phyloP scores from a whole-genome alignment of 2,888 invertebrate species.

The Loripinus fragilis region DNA sequence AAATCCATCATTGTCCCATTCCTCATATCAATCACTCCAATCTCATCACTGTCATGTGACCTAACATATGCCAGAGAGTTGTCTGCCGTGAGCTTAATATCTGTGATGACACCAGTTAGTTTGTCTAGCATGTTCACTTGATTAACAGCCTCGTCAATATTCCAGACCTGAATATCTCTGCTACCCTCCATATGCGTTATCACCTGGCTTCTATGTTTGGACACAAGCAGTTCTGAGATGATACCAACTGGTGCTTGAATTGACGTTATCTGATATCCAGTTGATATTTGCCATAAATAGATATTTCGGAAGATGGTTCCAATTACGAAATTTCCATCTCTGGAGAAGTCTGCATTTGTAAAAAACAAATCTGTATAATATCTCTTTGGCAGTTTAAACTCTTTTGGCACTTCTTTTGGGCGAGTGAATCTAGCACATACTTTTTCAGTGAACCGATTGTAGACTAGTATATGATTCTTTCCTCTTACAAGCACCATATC shows the following conservation, averaged over 20 bases:
- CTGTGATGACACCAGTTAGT: constrained; percentile 76
- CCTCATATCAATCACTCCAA: constrained; percentile 81
- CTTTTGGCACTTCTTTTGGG: constrained; percentile 77
- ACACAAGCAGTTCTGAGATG: constrained; percentile 73
- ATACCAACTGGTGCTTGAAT: constrained; percentile 81
- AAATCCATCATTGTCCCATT: constrained; percentile 80
- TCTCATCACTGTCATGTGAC: constrained; percentile 79
- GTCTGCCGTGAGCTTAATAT: constrained; percentile 72
- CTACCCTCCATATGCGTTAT: constrained; percentile 73
- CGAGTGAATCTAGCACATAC: constrained; percentile 72
- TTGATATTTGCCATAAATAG: constrained; percentile 79
- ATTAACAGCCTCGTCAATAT: constrained; percentile 75
- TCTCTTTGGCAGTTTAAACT: constrained; percentile 80
- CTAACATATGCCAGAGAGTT: constrained; percentile 73
- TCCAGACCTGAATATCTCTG: constrained; percentile 79
- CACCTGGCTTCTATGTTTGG: constrained; percentile 70
- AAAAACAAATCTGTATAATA: constrained; percentile 71
- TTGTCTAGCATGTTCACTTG: constrained; percentile 77
- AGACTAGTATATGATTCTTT: constrained; percentile 73
- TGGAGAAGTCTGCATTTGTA: constrained; percentile 78
- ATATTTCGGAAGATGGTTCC: constrained; percentile 81
- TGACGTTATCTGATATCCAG: constrained; percentile 68
- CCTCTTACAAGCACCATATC: constrained; percentile 70
- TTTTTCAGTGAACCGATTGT: constrained; percentile 73
- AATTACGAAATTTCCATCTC: constrained; percentile 78